Evolutionary conservation across 2,888 invertebrate genomes (phyloP).

Genomic region (Nephrotoma appendiculata): DNA sequence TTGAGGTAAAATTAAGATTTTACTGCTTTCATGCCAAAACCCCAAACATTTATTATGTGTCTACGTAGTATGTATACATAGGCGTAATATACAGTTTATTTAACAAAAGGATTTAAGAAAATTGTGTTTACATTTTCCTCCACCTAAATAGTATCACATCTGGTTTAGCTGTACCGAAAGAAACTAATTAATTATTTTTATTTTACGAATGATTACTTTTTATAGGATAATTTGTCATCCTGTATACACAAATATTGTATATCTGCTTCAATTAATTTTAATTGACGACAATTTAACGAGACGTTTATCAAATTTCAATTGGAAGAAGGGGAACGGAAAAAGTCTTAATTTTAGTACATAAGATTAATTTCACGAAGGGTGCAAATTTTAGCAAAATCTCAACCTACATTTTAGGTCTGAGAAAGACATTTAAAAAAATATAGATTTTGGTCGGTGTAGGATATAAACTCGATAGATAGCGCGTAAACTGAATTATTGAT

Average conservation of each 20-base stretch:
- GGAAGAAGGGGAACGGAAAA: too few relatives aligned
- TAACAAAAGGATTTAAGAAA: not conserved
- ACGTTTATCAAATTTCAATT: too few relatives aligned
- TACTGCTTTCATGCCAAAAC: not conserved
- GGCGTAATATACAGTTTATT: not conserved
- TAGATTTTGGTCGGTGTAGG: too few relatives aligned
- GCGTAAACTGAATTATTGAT: too few relatives aligned
- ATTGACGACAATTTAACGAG: not conserved
- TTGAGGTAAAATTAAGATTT: not conserved
- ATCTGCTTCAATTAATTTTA: not conserved
- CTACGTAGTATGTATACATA: not conserved
- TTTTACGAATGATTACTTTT: not conserved
- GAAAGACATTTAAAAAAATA: too few relatives aligned
- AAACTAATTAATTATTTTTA: not conserved
- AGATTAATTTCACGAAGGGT: too few relatives aligned
- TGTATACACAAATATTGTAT: not conserved
- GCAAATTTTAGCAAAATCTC: too few relatives aligned
- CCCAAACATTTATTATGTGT: not conserved
- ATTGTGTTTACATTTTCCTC: not conserved
- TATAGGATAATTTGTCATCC: not conserved
- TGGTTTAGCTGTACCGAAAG: not conserved
- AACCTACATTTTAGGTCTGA: too few relatives aligned
- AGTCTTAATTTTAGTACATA: too few relatives aligned
- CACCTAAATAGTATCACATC: not conserved
- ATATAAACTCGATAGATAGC: too few relatives aligned